Evolutionary conservation across 30 jellyfish, hydroid and myxozoan species (phyloP), one percentile per base, ranked within the genome.

Genomic region (Chrysaora quinquecirrha): DNA sequence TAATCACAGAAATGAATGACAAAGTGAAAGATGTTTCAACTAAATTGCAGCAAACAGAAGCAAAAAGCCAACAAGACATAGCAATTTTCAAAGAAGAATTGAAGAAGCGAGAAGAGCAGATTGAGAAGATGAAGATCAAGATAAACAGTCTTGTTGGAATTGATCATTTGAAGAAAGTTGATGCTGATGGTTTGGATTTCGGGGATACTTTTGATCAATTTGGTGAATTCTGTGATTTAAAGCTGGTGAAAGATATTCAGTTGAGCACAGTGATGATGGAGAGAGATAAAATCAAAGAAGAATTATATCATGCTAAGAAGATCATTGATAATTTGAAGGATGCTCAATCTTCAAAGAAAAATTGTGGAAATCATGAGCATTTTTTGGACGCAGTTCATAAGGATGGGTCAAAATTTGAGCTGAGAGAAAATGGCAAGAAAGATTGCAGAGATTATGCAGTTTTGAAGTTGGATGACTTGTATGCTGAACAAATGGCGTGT

Each of bases 401-500:
- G 7, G 62, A 30, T 4, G 80, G 34, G 34, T 9, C 80, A 27
- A 6, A 6, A 1, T 38, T 6, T 1, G 68, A 48, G 25, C 23
- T 34, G 27, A 34, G n/a, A 28, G 28, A 29, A 33, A 31, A 77
- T 14, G 71, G 48, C 23, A 20, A 52, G 29, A 52, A 52, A 25
- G 25, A 2, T 3, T 52, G 29, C 29, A 52, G 25, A 2, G 68
- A 52, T 20, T 77, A 31, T 43, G 88, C 88, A 19, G 49, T 61
- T 43, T 22, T 77, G 58, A 77, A 77, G 48, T 31, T 77, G 10
- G 88, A 77, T 3, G 80, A 77, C 61, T 34, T 61, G 30, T 77
- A 80, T 73, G 50, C 67, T 10, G 80, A 77, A 48, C 88, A 77
- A 38, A 77, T 61, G 27, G 71, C 70, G 14, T 62, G 79, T 63